Base-by-base conservation (phyloP, 1,140 invertebrate species). In the Drosophila paulistorum region DNA sequence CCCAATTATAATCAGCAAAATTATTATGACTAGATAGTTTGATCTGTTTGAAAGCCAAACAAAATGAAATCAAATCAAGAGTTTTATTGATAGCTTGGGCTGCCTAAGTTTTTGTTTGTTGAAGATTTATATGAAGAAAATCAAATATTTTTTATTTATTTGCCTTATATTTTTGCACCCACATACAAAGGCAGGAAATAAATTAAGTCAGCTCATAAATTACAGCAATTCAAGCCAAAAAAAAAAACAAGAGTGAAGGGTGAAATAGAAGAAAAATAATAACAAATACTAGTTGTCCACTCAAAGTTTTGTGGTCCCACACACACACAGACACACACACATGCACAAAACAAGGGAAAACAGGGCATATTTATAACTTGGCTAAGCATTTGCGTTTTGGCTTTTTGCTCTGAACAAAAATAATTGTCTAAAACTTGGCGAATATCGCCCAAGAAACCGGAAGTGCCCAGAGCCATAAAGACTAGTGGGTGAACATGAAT, bases 131-230 rank as follows among this genome's bases (percentile, higher is more conserved):
- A 14, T 23, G 11, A 1, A 7, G n/a, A 14, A 33, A 30, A 45
- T 63, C 14, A 7, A 7, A 14, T 58, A 20, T 58, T 51, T 64
- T 70, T 33, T 42, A 51, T 55, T 55, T 20, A 20, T 54, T 64
- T 61, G 62, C n/a, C 30, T 57, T 0, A 30, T 57, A n/a, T 57
- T 14, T 58, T 58, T 33, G 13, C 55, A 58, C 55, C 26, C 35
- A 39, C 33, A 37, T 59, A 59, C 10, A 20, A 37, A 54, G 54
- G 33, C 80, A 51, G 84, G 80, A 87, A 89, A 89, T 89, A 83
- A 87, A 89, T 87, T 87, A 87, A 77, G 80, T 58, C 79, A 80
- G 84, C 83, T 74, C 79, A 87, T 87, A 87, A 83, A 87, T 87
- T 77, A 89, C 71, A 72, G 69, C 64, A 61, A 74, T 67, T 75